Evolutionary conservation across 2,113 vertebrate genomes (phyloP).

Genomic region (Eleginops maclovinus): DNA sequence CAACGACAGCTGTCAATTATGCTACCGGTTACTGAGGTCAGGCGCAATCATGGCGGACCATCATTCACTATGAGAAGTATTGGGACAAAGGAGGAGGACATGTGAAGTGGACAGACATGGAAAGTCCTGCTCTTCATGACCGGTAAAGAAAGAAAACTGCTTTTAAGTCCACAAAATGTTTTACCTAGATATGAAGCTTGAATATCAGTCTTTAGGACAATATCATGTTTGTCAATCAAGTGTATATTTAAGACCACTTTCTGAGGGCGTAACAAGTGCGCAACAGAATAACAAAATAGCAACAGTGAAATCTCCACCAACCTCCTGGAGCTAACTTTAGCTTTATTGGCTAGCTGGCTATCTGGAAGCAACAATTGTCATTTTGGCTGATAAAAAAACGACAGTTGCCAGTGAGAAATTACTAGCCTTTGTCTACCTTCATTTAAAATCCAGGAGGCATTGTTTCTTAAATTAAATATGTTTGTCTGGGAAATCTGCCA

Average conservation of each 20-base stretch:
- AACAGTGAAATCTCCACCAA: background rate
- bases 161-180: background rate
- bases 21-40: slow-evolving; percentile 41
- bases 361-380: background rate
- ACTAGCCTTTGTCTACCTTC: background rate
- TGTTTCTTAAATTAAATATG: background rate
- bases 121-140: background rate
- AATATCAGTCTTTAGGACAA: too few relatives aligned
- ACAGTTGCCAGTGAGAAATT: background rate
- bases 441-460: background rate
- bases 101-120: background rate
- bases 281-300: too few relatives aligned
- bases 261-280: too few relatives aligned
- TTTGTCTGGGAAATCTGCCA: background rate
- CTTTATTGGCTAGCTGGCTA: background rate
- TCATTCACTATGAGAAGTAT: too few relatives aligned
- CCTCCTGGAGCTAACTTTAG: background rate
- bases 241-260: too few relatives aligned
- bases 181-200: too few relatives aligned
- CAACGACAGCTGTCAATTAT: slow-evolving; percentile 57
- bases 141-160: background rate
- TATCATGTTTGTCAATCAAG: too few relatives aligned
- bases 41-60: slow-evolving; percentile 16
- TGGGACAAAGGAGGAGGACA: background rate
- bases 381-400: background rate